A percentile compares a stretch with the other conserved stretches of the same genome.
These are phyloP conservation scores for Gavia stellata DNA, from an alignment of 2,113 vertebrate species.

Conservation along the genomic window DNA sequence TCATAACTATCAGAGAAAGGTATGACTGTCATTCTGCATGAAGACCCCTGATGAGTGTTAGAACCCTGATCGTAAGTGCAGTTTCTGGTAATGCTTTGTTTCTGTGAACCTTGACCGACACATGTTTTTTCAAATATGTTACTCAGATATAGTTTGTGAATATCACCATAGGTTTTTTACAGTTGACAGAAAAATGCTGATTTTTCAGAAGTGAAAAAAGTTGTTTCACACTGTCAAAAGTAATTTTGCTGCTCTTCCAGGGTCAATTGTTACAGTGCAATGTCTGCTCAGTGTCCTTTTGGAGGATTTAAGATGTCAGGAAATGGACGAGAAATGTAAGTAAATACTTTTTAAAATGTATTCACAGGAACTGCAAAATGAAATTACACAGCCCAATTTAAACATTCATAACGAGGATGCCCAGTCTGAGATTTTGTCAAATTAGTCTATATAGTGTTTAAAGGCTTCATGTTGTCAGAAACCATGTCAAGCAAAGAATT, in stretches of 20 bases:
- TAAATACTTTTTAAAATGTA: background rate
- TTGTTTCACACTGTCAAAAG: background rate
- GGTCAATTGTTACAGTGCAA: slow-evolving; percentile 85
- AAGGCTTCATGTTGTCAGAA: background rate
- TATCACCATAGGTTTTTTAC: background rate
- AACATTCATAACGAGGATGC: background rate
- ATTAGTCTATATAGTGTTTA: background rate
- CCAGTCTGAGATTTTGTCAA: background rate
- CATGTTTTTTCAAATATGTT: background rate
- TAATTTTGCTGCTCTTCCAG: slow-evolving; percentile 49
- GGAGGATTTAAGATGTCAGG: slow-evolving; percentile 94
- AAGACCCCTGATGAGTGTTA: background rate
- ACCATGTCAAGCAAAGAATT: background rate
- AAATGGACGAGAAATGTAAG: slow-evolving; percentile 90
- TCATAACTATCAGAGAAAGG: background rate
- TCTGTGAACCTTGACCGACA: background rate
- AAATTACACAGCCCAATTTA: background rate
- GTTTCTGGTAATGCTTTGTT: background rate
- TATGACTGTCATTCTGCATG: background rate
- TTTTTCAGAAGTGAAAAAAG: background rate
- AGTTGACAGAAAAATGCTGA: background rate
- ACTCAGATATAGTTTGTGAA: background rate
- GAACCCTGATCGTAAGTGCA: background rate
- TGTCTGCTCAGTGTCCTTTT: slow-evolving; percentile 81
- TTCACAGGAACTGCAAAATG: background rate